Conservation (phyloP, 2,797 vertebrate species). For the Zalophus californianus region DNA sequence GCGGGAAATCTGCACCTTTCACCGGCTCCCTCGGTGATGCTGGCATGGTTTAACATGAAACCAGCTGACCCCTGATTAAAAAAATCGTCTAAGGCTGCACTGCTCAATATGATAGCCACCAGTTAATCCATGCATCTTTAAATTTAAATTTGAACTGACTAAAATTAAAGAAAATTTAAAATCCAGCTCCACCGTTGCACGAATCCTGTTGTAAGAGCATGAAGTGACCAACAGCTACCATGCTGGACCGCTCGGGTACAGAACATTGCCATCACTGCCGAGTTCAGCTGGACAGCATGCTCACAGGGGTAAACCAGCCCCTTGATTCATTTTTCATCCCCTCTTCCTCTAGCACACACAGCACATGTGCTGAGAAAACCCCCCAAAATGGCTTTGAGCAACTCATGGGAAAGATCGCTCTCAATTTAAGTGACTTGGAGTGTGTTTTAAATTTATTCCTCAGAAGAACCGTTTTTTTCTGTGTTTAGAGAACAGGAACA, state of each 20-base stretch:
- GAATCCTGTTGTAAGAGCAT: background rate
- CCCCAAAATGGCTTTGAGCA: background rate
- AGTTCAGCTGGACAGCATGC: background rate
- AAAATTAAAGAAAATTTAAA: conserved; percentile 21
- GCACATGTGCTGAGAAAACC: background rate
- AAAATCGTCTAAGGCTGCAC: background rate
- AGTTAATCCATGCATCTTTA: background rate
- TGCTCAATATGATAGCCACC: background rate
- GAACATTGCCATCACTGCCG: background rate
- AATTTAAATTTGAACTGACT: background rate
- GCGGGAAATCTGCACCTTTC: background rate
- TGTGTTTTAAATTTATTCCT: background rate
- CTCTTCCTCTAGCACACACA: background rate
- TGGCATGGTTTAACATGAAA: background rate
- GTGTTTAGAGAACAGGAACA: background rate
- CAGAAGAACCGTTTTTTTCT: background rate
- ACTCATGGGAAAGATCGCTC: background rate
- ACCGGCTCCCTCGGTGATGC: background rate
- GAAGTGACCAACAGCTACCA: background rate
- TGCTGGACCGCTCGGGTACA: background rate
- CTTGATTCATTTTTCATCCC: background rate
- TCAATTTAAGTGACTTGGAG: background rate
- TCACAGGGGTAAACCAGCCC: background rate
- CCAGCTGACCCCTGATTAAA: background rate
- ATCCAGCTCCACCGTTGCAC: background rate